These are phyloP conservation scores for Nymphalis io DNA, from an alignment of 1,140 invertebrate genomes.

Conservation along the genomic window DNA sequence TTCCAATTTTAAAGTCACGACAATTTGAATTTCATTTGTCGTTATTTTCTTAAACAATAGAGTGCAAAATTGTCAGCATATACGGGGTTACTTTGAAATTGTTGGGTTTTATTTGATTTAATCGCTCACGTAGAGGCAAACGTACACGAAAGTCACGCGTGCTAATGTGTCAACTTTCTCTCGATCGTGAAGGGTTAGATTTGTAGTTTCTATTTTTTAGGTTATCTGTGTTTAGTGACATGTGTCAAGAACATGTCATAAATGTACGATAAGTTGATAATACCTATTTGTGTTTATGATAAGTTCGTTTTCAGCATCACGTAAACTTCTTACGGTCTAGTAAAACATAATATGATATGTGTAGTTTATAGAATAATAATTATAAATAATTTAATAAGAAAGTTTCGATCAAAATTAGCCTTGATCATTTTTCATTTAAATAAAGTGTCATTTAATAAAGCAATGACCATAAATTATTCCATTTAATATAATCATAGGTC, in stretches of 20 bases:
- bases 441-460: conserved; percentile 30
- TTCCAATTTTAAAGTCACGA: conserved; percentile 62
- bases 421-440: not conserved
- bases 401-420: not conserved
- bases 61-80: conserved; percentile 42
- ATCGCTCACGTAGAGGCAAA: conserved; percentile 61
- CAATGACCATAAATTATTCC: conserved; percentile 30
- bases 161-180: conserved; percentile 60
- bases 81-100: conserved; percentile 31
- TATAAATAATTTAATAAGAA: not conserved
- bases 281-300: not conserved
- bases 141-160: conserved; percentile 62
- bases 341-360: too few species aligned
- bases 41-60: conserved; percentile 39
- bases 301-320: not conserved
- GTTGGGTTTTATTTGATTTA: conserved; percentile 54
- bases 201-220: conserved; percentile 43
- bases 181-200: conserved; percentile 46
- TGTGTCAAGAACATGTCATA: conserved; percentile 31
- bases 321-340: too few species aligned
- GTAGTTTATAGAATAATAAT: too few species aligned
- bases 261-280: not conserved
- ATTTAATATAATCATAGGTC: conserved; percentile 32
- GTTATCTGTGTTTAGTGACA: conserved; percentile 48
- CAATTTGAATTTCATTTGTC: conserved; percentile 30